phyloP scores from a whole-genome alignment of 2,888 invertebrate genomes.

The Bombylius discolor region DNA sequence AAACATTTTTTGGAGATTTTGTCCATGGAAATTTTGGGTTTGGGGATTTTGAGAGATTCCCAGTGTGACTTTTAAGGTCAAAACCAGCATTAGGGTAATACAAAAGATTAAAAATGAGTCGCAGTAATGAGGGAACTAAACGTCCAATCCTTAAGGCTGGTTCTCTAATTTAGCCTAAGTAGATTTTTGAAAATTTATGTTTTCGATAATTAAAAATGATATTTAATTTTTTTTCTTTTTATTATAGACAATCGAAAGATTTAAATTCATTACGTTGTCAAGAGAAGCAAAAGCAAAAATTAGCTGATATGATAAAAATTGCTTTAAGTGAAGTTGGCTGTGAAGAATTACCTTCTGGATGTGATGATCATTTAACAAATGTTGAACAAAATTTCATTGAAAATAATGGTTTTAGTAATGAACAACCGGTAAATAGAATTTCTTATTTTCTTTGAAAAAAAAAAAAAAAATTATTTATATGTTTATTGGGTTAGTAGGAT shows the following conservation, averaged over 20 bases:
- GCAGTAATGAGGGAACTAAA: too few relatives aligned
- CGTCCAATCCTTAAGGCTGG: too few relatives aligned
- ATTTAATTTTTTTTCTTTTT: too few relatives aligned
- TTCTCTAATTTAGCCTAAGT: too few relatives aligned
- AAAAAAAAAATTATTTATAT: background rate
- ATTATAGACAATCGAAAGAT: constrained; percentile 45
- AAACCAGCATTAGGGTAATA: too few relatives aligned
- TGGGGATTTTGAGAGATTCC: too few relatives aligned
- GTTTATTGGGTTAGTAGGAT: background rate
- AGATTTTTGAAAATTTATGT: too few relatives aligned
- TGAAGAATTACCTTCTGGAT: constrained; percentile 75
- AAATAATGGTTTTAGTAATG: constrained; percentile 37
- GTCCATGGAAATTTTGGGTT: too few relatives aligned
- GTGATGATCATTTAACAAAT: constrained; percentile 48
- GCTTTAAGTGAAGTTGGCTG: constrained; percentile 79
- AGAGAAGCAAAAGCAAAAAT: constrained; percentile 68
- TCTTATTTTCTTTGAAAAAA: background rate
- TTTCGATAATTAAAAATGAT: background rate
- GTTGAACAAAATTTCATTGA: constrained; percentile 49
- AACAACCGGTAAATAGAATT: constrained; percentile 44
- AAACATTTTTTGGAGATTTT: too few relatives aligned
- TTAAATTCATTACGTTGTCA: constrained; percentile 67
- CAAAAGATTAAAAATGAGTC: too few relatives aligned
- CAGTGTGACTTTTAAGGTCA: too few relatives aligned
- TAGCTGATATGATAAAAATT: constrained; percentile 69